These are phyloP conservation scores for Eumerus sabulonum DNA, from an alignment of 2,888 invertebrate genomes.

Conservation along the genomic window DNA sequence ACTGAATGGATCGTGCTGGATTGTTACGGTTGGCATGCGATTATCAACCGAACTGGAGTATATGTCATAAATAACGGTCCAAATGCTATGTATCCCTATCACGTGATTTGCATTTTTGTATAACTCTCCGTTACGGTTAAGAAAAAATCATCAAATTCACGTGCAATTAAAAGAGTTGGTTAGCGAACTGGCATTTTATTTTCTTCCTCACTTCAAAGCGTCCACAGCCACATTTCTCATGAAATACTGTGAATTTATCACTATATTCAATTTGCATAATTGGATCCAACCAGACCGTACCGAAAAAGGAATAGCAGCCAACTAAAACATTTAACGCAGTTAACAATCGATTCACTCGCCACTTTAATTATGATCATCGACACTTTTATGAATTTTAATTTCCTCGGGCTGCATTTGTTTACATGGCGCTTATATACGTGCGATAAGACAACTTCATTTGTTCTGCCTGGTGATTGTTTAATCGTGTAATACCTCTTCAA, in stretches of 20 bases:
- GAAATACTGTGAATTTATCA: conserved; percentile 15
- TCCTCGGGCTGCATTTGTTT: too few species aligned
- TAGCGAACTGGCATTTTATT: conserved; percentile 25
- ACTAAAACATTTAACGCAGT: conserved; percentile 7
- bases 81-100: too few species aligned
- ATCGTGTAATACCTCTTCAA: not conserved
- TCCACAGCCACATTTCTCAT: not conserved
- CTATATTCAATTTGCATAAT: conserved; percentile 47
- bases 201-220: conserved; percentile 12
- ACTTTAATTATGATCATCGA: conserved; percentile 26
- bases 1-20: too few species aligned
- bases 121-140: too few species aligned
- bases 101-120: too few species aligned
- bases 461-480: not conserved
- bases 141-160: not conserved
- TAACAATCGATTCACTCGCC: conserved; percentile 13
- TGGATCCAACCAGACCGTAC: conserved; percentile 24
- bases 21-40: too few species aligned
- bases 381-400: not conserved
- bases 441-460: conserved; percentile 18
- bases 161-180: conserved; percentile 29
- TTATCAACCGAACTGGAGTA: too few species aligned
- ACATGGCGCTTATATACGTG: too few species aligned
- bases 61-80: too few species aligned
- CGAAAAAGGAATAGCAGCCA: conserved; percentile 10